Evolutionary conservation across 2,797 vertebrate genomes (phyloP).

Genomic region (Microcaecilia unicolor): DNA sequence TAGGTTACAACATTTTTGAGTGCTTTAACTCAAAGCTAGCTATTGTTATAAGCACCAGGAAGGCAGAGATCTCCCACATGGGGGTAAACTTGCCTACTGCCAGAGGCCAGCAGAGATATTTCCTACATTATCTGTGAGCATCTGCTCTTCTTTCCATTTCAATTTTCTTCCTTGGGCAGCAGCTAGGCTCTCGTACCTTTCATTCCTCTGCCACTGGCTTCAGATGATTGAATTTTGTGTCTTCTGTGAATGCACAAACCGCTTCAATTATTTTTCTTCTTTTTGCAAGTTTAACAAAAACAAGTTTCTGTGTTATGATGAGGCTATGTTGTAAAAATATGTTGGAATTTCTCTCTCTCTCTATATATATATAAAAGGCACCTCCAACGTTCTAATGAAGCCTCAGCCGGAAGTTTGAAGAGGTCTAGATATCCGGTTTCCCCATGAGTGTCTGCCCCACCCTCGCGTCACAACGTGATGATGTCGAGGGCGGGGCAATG

Average conservation of each 20-base stretch:
- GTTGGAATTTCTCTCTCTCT: conserved; percentile 15
- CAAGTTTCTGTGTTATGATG: too few relatives aligned
- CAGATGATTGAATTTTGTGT: conserved; percentile 23
- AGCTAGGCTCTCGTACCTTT: conserved; percentile 23
- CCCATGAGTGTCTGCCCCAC: too few relatives aligned
- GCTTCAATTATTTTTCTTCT: too few relatives aligned
- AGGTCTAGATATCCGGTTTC: too few relatives aligned
- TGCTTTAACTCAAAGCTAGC: conserved; percentile 8
- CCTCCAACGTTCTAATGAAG: too few relatives aligned
- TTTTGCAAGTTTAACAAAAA: too few relatives aligned
- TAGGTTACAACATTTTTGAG: background rate
- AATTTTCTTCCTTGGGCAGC: conserved; percentile 15
- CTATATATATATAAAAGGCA: too few relatives aligned
- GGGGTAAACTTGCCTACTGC: background rate
- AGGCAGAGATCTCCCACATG: background rate
- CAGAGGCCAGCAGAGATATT: conserved; percentile 2
- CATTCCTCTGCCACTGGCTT: conserved; percentile 19
- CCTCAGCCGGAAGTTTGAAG: too few relatives aligned
- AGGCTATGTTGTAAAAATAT: too few relatives aligned
- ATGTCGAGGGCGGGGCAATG: too few relatives aligned
- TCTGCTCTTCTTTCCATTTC: conserved; percentile 32
- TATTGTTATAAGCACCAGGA: conserved; percentile 6
- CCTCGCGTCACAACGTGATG: too few relatives aligned
- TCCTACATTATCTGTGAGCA: conserved; percentile 17
- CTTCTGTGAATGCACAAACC: conserved; percentile 20